Conservation (phyloP, 2,797 vertebrate genomes). For the Lerista edwardsae region DNA sequence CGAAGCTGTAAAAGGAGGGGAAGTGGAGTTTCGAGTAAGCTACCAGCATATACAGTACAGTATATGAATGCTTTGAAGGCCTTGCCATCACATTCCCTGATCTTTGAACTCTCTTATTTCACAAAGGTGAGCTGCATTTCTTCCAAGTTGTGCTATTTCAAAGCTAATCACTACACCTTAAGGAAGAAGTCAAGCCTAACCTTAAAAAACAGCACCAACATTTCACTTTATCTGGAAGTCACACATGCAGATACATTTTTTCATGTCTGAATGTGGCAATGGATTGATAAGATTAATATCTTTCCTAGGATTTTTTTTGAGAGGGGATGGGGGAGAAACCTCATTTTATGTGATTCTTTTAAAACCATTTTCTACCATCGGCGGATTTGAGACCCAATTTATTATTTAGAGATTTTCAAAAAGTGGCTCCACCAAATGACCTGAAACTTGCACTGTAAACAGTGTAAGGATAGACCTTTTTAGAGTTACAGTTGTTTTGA, state of each 20-base stretch:
- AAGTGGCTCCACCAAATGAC: too few relatives aligned
- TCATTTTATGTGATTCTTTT: neutral
- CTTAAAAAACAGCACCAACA: slow-evolving; percentile 28
- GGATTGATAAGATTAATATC: slow-evolving; percentile 49
- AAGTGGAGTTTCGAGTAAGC: slow-evolving; percentile 51
- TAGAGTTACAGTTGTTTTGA: too few relatives aligned
- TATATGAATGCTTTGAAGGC: slow-evolving; percentile 69
- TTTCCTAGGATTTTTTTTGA: slow-evolving; percentile 10
- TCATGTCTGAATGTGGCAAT: slow-evolving; percentile 13
- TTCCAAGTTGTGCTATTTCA: slow-evolving; percentile 55
- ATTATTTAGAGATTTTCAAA: too few relatives aligned
- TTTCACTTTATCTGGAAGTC: neutral
- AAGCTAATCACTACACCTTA: slow-evolving; percentile 61
- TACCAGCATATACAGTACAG: slow-evolving; percentile 38
- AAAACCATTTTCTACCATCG: too few relatives aligned
- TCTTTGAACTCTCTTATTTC: slow-evolving; percentile 74
- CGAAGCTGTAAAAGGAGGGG: slow-evolving; percentile 59
- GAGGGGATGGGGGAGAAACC: neutral
- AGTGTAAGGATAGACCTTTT: too few relatives aligned
- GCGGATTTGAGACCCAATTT: too few relatives aligned
- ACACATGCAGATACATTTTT: slow-evolving; percentile 37
- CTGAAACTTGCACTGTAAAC: too few relatives aligned
- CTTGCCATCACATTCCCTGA: slow-evolving; percentile 61
- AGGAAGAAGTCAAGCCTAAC: slow-evolving; percentile 23
- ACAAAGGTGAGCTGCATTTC: slow-evolving; percentile 51